phyloP scores from a whole-genome alignment of 1,140 invertebrate genomes.

The Hetaerina americana region DNA sequence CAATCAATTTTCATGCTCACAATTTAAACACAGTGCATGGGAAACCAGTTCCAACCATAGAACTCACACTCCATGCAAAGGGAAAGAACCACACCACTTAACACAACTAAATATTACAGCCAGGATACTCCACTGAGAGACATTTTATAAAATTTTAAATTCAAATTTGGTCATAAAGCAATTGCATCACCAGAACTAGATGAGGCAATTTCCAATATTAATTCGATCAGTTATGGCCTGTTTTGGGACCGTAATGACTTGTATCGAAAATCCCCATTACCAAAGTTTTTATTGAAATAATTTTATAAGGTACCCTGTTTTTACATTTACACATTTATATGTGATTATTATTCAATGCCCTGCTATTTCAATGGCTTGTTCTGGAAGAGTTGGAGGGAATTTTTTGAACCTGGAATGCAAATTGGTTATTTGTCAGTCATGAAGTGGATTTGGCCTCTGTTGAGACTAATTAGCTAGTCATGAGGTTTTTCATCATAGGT shows the following conservation, averaged over 20 bases:
- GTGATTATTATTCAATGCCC: not conserved
- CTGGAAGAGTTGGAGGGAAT: not conserved
- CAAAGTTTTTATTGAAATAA: too few species aligned
- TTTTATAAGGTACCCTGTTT: too few species aligned
- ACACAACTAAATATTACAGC: not conserved
- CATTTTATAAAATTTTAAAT: not conserved
- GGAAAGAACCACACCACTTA: not conserved
- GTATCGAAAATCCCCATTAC: too few species aligned
- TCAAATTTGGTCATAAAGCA: not conserved
- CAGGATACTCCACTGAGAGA: not conserved
- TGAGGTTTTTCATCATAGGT: too few species aligned
- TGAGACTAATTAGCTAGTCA: too few species aligned
- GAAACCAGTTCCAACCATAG: not conserved
- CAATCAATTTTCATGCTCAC: not conserved
- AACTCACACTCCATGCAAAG: not conserved
- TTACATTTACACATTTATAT: too few species aligned
- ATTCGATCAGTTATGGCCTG: not conserved
- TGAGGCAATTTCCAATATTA: not conserved
- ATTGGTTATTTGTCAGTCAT: too few species aligned
- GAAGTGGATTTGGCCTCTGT: too few species aligned
- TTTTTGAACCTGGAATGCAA: too few species aligned
- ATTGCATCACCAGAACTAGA: not conserved
- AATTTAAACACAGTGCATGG: not conserved
- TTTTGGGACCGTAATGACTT: too few species aligned
- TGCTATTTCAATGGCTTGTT: not conserved